phyloP scores from a whole-genome alignment of 2,113 vertebrate genomes.

The Eptesicus fuscus region DNA sequence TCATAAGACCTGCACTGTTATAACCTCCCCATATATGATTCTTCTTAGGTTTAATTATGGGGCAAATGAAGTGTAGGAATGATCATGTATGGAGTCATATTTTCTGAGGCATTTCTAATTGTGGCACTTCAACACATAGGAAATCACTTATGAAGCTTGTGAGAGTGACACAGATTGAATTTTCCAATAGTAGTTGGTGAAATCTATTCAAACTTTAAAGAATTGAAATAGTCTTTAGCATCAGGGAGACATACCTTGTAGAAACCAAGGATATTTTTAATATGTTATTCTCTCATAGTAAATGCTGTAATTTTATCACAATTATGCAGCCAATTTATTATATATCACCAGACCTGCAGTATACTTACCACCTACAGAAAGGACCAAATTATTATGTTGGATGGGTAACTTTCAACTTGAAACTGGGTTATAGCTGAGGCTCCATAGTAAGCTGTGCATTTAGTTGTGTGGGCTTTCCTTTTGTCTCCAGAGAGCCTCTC shows the following conservation, averaged over 20 bases:
- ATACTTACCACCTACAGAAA: not conserved
- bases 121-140: not conserved
- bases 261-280: not conserved
- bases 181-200: not conserved
- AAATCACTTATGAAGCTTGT: not conserved
- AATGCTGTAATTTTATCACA: not conserved
- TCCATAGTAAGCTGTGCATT: not conserved
- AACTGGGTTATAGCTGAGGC: not conserved
- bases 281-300: not conserved
- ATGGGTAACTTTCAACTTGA: not conserved
- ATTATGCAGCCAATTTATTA: not conserved
- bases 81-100: not conserved
- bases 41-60: not conserved
- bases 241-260: not conserved
- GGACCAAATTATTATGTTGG: not conserved
- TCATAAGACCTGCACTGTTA: not conserved
- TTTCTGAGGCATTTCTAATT: not conserved
- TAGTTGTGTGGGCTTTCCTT: not conserved
- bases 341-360: not conserved
- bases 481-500: not conserved
- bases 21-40: not conserved
- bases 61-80: not conserved
- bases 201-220: slow-evolving; percentile 23
- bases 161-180: not conserved
- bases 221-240: not conserved